phyloP scores from a whole-genome alignment of 2,113 vertebrate genomes.

The Halcyon malimbica region DNA sequence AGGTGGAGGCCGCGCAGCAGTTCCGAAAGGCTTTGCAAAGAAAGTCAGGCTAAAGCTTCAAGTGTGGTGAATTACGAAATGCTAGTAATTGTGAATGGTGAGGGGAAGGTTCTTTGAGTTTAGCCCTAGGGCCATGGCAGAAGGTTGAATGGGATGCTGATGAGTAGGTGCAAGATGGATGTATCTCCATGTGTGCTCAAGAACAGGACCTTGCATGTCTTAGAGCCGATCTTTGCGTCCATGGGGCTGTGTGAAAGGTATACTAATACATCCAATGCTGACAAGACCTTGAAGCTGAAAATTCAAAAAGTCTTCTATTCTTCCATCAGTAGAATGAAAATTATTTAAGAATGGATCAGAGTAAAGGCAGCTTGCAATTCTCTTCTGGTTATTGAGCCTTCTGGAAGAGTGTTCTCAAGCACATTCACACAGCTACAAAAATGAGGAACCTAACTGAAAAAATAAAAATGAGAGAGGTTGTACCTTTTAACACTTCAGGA shows the following conservation, averaged over 20 bases:
- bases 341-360: background rate
- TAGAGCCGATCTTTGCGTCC: background rate
- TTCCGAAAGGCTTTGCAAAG: background rate
- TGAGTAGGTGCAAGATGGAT: background rate
- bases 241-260: background rate
- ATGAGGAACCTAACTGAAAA: background rate
- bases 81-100: accelerated
- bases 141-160: background rate
- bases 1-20: background rate
- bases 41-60: background rate
- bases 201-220: background rate
- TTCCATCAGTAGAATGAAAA: background rate
- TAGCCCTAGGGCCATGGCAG: background rate
- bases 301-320: background rate
- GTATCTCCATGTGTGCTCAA: background rate
- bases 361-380: background rate
- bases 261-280: background rate
- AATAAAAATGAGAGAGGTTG: background rate
- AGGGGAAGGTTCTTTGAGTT: background rate
- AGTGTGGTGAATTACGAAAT: background rate
- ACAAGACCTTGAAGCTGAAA: background rate
- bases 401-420: background rate
- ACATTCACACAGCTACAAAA: background rate
- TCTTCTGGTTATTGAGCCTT: background rate
- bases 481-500: background rate